Evolutionary conservation across 64 coral and sea anemone species (phyloP).

Genomic region (Platygyra sinensis): DNA sequence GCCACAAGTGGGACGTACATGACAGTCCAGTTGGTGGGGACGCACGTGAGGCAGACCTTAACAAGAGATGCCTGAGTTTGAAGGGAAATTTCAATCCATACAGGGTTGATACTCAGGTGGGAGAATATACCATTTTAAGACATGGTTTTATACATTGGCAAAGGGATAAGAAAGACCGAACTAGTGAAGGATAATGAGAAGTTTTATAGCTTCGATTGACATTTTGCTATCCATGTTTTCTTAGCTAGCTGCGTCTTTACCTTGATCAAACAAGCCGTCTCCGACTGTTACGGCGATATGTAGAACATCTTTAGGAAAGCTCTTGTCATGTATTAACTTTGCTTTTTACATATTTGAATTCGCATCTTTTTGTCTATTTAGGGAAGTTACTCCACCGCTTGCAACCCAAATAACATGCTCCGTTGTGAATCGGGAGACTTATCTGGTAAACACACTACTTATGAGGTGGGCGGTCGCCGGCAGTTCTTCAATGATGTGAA

Average conservation of each 20-base stretch:
- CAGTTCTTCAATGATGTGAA: slow-evolving; percentile 30
- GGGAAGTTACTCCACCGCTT: slow-evolving; percentile 15
- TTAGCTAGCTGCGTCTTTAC: too few relatives aligned
- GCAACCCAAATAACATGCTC: slow-evolving; percentile 22
- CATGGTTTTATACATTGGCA: too few relatives aligned
- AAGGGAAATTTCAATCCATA: slow-evolving; percentile 1
- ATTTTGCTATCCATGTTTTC: too few relatives aligned
- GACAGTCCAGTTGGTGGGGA: neutral
- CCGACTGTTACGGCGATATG: too few relatives aligned
- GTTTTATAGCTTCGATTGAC: too few relatives aligned
- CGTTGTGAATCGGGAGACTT: slow-evolving; percentile 31
- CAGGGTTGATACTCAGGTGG: neutral
- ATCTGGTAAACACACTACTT: neutral
- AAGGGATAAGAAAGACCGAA: too few relatives aligned
- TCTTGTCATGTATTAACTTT: too few relatives aligned
- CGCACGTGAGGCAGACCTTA: neutral
- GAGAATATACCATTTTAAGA: too few relatives aligned
- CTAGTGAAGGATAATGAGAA: too few relatives aligned
- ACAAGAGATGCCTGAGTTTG: slow-evolving; percentile 27
- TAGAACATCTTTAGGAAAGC: too few relatives aligned
- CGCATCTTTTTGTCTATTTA: neutral
- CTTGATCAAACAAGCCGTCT: too few relatives aligned
- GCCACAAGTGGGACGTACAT: slow-evolving; percentile 20
- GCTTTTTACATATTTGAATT: neutral
- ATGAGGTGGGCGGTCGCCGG: neutral